Base-by-base conservation (phyloP, 1,140 invertebrate species). In the Trichogramma pretiosum region DNA sequence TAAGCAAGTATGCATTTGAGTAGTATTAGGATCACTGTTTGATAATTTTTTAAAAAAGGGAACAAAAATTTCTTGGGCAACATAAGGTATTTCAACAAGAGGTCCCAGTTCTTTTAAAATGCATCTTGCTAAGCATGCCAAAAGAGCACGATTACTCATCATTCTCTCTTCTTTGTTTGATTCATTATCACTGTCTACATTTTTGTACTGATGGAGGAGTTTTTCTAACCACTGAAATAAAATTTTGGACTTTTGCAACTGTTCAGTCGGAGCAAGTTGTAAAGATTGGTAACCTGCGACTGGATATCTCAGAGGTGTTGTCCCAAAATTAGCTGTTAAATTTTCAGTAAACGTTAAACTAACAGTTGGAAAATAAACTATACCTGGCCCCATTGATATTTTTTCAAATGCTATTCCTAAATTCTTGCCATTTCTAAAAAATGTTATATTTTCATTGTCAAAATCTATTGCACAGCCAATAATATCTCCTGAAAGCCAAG, bases 401-500 rank as follows among this genome's bases (percentile, higher is more conserved):
- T 80, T 79, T 9, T 77, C 74, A 63, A 89, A 91, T 0, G 87
- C 87, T 38, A 78, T 67, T 5, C 88, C 87, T 55, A 91, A 64
- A 3, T 73, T 74, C 28, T 74, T 73, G 2, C 88, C 87, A 70
- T 92, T 92, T 53, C 87, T 83, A 62, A 74, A 81, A 56, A 74
- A 82, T 53, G 77, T 72, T 41, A 82, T 62, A 0, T 62, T 70
- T 5, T 62, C 64, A 16, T 77, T 68, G 52, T 90, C 84, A 60
- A 89, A 69, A 64, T 92, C 85, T 17, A 91, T 70, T 35, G 81
- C 79, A 59, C 85, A 84, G 1, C 81, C 84, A 49, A 90, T 88
- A 13, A 90, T 81, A 70, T 92, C 88, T 8, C 87, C 87, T 34
- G 80, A 77, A 44, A 86, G 67, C 87, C 87, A 90, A 13, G 78